These are phyloP conservation scores for Antennarius maculatus DNA, from an alignment of 2,797 vertebrate species.

Conservation along the genomic window DNA sequence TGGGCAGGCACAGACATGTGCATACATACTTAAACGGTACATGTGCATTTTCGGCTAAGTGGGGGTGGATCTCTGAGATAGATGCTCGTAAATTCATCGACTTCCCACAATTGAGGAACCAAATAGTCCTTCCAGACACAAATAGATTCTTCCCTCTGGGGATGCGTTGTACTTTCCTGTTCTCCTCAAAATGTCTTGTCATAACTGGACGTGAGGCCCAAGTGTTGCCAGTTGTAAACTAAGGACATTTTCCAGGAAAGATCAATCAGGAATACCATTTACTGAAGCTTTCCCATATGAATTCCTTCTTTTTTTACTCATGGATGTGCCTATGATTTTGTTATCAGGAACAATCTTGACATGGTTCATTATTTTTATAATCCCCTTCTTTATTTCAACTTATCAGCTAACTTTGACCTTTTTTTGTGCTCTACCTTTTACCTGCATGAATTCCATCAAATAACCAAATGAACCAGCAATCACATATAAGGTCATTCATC, in stretches of 20 bases:
- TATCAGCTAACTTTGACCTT: no score
- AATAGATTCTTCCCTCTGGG: slow-evolving; percentile 31
- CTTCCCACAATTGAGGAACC: slow-evolving; percentile 9
- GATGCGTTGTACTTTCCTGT: slow-evolving; percentile 26
- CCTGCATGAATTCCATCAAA: no score
- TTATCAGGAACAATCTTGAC: no score
- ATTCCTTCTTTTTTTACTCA: no score
- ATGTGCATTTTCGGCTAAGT: neutral
- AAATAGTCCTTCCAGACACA: slow-evolving; percentile 25
- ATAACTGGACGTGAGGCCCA: slow-evolving; percentile 8
- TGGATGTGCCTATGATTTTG: no score
- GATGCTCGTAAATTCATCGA: slow-evolving; percentile 15
- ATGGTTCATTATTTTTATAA: no score
- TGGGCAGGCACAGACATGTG: neutral
- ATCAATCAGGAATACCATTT: neutral
- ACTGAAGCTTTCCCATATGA: no score
- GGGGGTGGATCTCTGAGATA: neutral
- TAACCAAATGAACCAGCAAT: no score
- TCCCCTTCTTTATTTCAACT: no score
- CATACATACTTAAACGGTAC: slow-evolving; percentile 2
- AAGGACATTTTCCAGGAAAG: slow-evolving; percentile 34
- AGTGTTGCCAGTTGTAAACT: slow-evolving; percentile 15
- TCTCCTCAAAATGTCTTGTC: slow-evolving; percentile 17
- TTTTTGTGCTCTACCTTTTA: no score
- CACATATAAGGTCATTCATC: no score